Base-by-base conservation (phyloP, 35 echinoderm and acorn worm genomes). In the Nesometra sesokonis region DNA sequence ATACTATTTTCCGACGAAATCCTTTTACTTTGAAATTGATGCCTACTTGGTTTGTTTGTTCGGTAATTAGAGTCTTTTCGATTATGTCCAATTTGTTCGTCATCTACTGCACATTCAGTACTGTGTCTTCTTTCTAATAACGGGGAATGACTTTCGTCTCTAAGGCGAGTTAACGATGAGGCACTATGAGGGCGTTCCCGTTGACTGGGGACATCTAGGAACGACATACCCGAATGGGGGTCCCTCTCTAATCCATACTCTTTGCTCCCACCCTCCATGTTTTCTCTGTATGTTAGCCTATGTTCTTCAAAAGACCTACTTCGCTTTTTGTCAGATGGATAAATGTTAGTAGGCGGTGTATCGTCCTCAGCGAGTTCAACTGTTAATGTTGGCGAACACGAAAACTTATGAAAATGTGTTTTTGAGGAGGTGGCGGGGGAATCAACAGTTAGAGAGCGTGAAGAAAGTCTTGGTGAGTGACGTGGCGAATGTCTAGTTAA, bases 181-280 rank as follows among this genome's bases (percentile, higher is more conserved):
- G 89, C 89, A 86, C 89, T 91, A 35, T 91, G 89, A 23, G 89
- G 89, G 7, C 89, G 37, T 31, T 91, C 89, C 8, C 80, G 36
- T 33, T 82, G 77, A 39, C 34, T 17, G 15, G 81, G 81, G 15
- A 38, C 36, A 37, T 36, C 81, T 21, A 83, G n/a, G 29, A 35
- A 38, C 11, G 81, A 83, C 37, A 37, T 83, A 30, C 34, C 34
- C 8, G 11, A 11, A 11, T 5, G 17, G 0, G 81, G 35, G 4
- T 33, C 80, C 5, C 35, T 35, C 35, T 38, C 81, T 0, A 83
- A 38, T 23, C 30, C n/a, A 17, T 35, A 34, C 13, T 83, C 37
- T 11, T 17, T 38, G 11, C 17, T 37, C 30, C 34, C 17, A 35
- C 34, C 81, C 37, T 30, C 35, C 35, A 13, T 38, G 7, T 39